Conservation (phyloP, 1,140 invertebrate genomes). For the Hormaphis cornu region DNA sequence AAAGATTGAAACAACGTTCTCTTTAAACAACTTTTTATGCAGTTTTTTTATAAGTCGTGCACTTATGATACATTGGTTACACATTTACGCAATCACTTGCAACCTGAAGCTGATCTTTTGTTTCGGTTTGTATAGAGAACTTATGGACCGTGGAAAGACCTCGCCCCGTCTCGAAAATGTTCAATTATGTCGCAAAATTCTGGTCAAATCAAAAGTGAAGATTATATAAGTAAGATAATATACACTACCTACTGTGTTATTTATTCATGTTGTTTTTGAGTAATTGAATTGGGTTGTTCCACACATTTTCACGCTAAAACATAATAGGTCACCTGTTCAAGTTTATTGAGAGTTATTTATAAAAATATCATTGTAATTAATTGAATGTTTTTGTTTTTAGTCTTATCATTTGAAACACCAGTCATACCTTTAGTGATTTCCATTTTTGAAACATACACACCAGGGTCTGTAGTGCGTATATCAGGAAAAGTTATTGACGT, state of each 20-base stretch:
- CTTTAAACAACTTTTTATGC: too few relatives aligned
- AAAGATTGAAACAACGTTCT: too few relatives aligned
- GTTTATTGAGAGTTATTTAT: too few relatives aligned
- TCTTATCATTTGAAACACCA: slow-evolving; percentile 60
- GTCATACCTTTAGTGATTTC: slow-evolving; percentile 67
- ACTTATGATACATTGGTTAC: too few relatives aligned
- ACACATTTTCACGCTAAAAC: too few relatives aligned
- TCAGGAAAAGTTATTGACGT: slow-evolving; percentile 44
- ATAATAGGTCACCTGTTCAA: too few relatives aligned
- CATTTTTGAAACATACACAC: slow-evolving; percentile 84
- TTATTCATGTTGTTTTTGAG: too few relatives aligned
- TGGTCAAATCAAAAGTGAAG: slow-evolving; percentile 58
- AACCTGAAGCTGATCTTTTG: too few relatives aligned
- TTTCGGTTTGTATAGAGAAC: slow-evolving; percentile 57
- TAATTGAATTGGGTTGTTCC: too few relatives aligned
- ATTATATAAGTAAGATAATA: slow-evolving; percentile 65
- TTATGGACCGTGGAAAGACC: slow-evolving; percentile 81
- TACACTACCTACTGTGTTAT: not conserved
- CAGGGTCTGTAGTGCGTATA: slow-evolving; percentile 73
- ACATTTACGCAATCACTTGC: too few relatives aligned
- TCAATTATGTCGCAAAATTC: slow-evolving; percentile 67
- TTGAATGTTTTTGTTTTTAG: slow-evolving; percentile 43
- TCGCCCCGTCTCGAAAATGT: slow-evolving; percentile 57
- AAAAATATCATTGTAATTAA: not conserved
- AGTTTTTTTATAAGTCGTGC: too few relatives aligned